A percentile compares a stretch with the other conserved stretches of the same genome.
Conservation (phyloP, 2,113 vertebrate species). For the Gavia stellata region DNA sequence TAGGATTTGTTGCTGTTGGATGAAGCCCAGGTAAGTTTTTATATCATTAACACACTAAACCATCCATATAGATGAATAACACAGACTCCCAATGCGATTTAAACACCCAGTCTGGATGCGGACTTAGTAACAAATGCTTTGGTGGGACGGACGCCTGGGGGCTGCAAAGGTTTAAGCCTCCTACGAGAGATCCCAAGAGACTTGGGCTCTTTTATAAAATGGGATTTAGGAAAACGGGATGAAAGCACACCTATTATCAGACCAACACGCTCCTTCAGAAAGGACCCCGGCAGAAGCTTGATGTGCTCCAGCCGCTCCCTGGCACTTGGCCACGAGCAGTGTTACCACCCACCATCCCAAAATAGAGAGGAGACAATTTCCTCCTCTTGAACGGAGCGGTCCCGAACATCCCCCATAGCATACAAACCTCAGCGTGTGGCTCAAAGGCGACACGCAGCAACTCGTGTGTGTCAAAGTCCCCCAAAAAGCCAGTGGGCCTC, state of each 20-base stretch:
- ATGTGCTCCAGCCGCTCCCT: background rate
- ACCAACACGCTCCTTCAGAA: accelerated
- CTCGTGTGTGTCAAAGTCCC: background rate
- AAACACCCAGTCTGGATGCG: background rate
- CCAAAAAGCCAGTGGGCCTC: background rate
- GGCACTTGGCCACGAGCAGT: background rate
- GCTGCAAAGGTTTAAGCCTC: background rate
- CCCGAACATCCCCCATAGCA: accelerated
- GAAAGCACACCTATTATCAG: background rate
- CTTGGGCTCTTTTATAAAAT: background rate
- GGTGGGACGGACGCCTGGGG: background rate
- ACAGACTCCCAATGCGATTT: accelerated
- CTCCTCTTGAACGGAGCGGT: accelerated
- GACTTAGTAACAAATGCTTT: background rate
- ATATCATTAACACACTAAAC: background rate
- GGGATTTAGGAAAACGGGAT: background rate
- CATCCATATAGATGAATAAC: accelerated
- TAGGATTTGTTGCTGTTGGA: background rate
- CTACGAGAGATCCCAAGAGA: background rate
- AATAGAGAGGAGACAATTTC: background rate
- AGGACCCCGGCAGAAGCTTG: background rate
- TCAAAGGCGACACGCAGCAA: background rate
- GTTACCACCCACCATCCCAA: background rate
- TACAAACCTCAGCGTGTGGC: accelerated
- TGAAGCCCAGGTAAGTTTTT: background rate